Evolutionary conservation across 2,113 vertebrate species (phyloP), one percentile per base, ranked within the genome.

Genomic region (Bos javanicus): DNA sequence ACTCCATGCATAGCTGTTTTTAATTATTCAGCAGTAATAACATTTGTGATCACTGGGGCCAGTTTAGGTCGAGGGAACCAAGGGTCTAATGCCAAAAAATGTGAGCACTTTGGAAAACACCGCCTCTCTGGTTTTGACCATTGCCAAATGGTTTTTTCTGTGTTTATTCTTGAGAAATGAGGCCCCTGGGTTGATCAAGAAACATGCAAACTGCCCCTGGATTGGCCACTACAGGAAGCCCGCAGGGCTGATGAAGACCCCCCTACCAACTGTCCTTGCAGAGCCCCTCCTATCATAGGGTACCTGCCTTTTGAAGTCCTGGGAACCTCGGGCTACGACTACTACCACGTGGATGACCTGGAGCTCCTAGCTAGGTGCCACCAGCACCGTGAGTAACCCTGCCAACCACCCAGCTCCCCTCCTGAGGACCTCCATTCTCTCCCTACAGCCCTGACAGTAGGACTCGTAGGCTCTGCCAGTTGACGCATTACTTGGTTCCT

Each of bases 301-400:
- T 99, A 99, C 97, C 98, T 99, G 98, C 99, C 99, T 98, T 99
- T 99, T 90, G 99, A 99, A 98, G 99, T 99, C 87, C 98, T 99
- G 94, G 99, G 99, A 39, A 99, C 99, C 95, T 99, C 99, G 30
- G 99, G 99, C 91, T 99, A 99, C 1, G 99, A 99, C 98, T 99
- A 99, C 97, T 99, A 99, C 98, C 99, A 99, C 86, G 99, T 99
- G 59, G 99, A 99, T 10, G 99, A 99, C 97, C 98, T 99, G 91
- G 99, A 99, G 92, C 99, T 99, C 95, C 98, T 99, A 92, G 99
- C 99, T 91, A 98, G 98, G 76, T 99, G 99, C 97, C 99, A 99
- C 33, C 99, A 99, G 98, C 99, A 99, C 96, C 36, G 99, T 99
- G 96, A 99, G 99, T 99, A 99, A 43, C 71, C 67, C n/a, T 74